Base-by-base conservation (phyloP, 2,888 invertebrate species). In the Apodemia duryi region DNA sequence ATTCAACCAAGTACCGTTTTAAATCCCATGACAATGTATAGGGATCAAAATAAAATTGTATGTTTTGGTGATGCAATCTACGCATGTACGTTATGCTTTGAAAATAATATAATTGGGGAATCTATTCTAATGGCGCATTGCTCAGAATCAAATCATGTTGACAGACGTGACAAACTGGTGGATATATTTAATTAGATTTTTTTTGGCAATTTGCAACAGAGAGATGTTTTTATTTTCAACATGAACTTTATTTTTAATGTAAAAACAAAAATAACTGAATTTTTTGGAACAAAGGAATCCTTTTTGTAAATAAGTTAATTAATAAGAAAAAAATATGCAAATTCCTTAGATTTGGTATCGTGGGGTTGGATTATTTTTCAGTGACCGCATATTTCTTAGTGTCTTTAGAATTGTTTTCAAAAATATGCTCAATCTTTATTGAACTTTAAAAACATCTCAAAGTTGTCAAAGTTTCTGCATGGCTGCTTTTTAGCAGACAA, bases 11-110 rank as follows among this genome's bases (percentile, higher is more conserved):
- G 91, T 65, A 90, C 91, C 0, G 82, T 91, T 0, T 69, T 91
- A 1, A 91, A 91, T 63, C 82, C 91, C 0, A 91, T 91, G 91
- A 88, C 68, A n/a, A 82, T 89, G 84, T 91, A 91, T 54, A 69
- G 91, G 1, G 91, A 91, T 81, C 84, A 83, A 2, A 91, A 91
- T 69, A 91, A 91, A 71, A 88, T 91, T 49, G 91, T 91, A 0
- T 91, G 91, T 65, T 91, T 91, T 1, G 91, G 91, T 0, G 90
- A 91, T 72, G 86, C 87, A 0, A 70, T 83, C 70, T 91, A 86
- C 2, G 91, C 92, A 6, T 91, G 91, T 64, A 82, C 92, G 0
- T 70, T 91, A 1, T 91, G 91, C 72, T 90, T 91, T 64, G 91
- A 90, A 62, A 88, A 84, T 71, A 67, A 81, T 6, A 91, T 91